Evolutionary conservation across 1,140 invertebrate species (phyloP), one percentile per base, ranked within the genome.

Genomic region (Eumaeus atala): DNA sequence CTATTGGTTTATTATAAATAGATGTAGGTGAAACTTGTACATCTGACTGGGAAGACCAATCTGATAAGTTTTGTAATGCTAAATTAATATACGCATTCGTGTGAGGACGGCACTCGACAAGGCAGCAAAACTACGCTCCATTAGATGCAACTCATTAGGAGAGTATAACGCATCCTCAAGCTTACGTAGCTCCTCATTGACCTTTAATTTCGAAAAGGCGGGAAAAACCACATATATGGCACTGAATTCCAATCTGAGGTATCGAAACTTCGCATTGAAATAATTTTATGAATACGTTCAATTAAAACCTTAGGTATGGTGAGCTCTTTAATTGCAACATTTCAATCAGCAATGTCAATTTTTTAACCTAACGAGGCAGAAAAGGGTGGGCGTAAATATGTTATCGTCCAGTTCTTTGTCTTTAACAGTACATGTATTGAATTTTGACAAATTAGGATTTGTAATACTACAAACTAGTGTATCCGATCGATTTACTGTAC

Each of bases 111-210:
- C 58, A 37, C 61, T 62, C 0, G 59, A 62, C 33, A 67, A 58
- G 0, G 62, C 66, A 12, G 62, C 66, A 51, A 62, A 62, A 33
- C 54, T 62, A 17, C 62, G 62, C 56, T 65, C 66, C 50, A 66
- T 61, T 47, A 44, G 51, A 18, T 47, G 51, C 51, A 36, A 61
- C 21, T 36, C 36, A 33, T 54, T 12, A 6, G 44, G n/a, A n/a
- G 51, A 4, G 54, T 14, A n/a, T 28, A 11, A 9, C n/a, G 56
- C 12, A 16, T 57, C 48, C 10, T 61, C 58, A 9, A 67, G 50
- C 47, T 51, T 54, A 3, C 59, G 34, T 11, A 67, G 21, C 36
- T 64, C 59, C 34, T 67, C 59, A 56, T 67, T 64, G 38, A 64
- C 37, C 57, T 57, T 64, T 48, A 67, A 33, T 44, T 67, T 54